Evolutionary conservation across 2,113 vertebrate species (phyloP), one percentile per base, ranked within the genome.

Genomic region (Silurus asotus): DNA sequence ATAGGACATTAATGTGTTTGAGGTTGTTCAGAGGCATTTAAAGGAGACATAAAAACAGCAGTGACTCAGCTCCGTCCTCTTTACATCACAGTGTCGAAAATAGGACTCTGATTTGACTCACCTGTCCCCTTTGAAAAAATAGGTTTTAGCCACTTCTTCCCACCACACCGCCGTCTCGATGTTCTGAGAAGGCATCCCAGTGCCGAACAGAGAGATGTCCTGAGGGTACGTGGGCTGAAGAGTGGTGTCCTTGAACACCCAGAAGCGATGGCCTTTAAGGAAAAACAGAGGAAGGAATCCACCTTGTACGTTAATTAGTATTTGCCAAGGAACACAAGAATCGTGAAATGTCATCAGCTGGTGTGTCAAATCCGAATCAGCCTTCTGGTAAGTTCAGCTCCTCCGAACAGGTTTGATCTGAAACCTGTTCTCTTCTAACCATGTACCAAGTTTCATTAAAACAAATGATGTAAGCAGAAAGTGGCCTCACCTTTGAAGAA

Each of bases 91-190:
- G 10, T 74, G 70, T 8, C 5, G 20, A 77, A 55, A 77, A 25
- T 55, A 77, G 6, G 0, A 28, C 1, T 7, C 75, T 0, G 58
- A 13, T 58, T 87, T 58, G 76, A 91, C 92, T 82, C 72, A 99
- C 98, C 98, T 97, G 95, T 99, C 98, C 87, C 98, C 98, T 95
- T 99, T 99, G 95, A 99, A 99, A 95, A 99, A 99, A 92, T 99
- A 99, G 65, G 98, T 99, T 95, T 99, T 99, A 89, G 97, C 97
- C 86, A 97, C 97, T 2, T 98, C 97, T 92, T 99, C 98, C 98
- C 98, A 99, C 98, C 98, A 99, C 89, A 99, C 97, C 84, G 97
- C 98, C 62, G 97, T 98, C 93, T 99, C 98, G 69, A 99, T 99
- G 74, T 96, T 98, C 89, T 99, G 97, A 2, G 96, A 96, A 84